phyloP scores from a whole-genome alignment of 2,888 invertebrate genomes.

The Caradrina kadenii region DNA sequence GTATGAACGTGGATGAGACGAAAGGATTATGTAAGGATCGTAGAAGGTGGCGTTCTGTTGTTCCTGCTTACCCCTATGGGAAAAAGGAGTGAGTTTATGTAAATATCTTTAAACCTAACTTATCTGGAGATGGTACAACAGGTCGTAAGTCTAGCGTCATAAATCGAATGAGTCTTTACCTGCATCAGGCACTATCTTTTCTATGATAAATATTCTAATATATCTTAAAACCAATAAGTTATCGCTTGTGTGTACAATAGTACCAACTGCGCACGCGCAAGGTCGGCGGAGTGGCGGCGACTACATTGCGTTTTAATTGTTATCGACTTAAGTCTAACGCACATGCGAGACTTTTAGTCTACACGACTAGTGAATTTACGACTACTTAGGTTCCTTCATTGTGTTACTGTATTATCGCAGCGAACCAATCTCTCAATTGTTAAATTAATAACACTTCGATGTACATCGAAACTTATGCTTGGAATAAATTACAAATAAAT shows the following conservation, averaged over 20 bases:
- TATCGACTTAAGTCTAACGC: conserved; percentile 55
- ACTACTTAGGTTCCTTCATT: too few species aligned
- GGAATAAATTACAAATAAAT: too few species aligned
- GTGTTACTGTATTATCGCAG: too few species aligned
- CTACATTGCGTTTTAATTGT: conserved; percentile 70
- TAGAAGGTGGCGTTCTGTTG: too few species aligned
- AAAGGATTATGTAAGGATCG: too few species aligned
- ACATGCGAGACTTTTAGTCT: neutral
- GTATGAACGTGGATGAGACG: too few species aligned
- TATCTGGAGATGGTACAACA: neutral
- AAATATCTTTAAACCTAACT: too few species aligned
- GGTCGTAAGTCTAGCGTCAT: neutral
- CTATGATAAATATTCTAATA: conserved; percentile 16
- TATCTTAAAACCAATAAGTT: conserved; percentile 1
- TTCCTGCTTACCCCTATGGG: too few species aligned
- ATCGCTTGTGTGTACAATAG: conserved; percentile 37
- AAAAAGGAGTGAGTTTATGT: too few species aligned
- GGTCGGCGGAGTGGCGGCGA: conserved; percentile 47
- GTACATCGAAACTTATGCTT: too few species aligned
- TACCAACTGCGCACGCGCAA: conserved; percentile 54
- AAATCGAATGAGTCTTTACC: conserved; percentile 12
- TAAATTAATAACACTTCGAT: too few species aligned
- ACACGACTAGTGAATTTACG: neutral
- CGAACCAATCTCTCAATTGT: too few species aligned
- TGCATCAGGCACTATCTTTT: conserved; percentile 8